Percentiles rank a stretch among this genome's conserved stretches.
Conservation (phyloP, 2,888 invertebrate genomes). For the Pocota personata region DNA sequence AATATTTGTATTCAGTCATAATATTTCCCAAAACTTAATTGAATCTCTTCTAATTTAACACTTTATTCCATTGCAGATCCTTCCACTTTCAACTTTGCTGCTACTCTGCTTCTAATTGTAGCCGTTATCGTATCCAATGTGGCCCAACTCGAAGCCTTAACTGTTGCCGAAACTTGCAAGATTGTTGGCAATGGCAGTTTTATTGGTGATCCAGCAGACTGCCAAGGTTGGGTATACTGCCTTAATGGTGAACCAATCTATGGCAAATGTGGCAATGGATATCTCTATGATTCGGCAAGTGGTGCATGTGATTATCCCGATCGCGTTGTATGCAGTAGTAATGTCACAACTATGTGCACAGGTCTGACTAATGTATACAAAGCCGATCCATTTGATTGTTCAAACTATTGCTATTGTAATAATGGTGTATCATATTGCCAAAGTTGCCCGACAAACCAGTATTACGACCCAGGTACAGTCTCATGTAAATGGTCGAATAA, state of each 20-base stretch:
- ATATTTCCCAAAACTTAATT: too few relatives aligned
- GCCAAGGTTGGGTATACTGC: conserved; percentile 78
- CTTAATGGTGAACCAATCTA: conserved; percentile 75
- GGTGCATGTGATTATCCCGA: conserved; percentile 29
- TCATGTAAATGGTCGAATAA: conserved; percentile 74
- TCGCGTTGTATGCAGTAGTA: conserved; percentile 10
- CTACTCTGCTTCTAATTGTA: background rate
- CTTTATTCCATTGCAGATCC: conserved; percentile 12
- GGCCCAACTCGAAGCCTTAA: background rate
- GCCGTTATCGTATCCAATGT: conserved; percentile 4
- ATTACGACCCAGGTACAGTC: conserved; percentile 49
- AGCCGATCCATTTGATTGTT: conserved; percentile 39
- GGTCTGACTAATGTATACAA: conserved; percentile 18
- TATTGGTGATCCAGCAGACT: conserved; percentile 79
- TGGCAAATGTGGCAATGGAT: conserved; percentile 75
- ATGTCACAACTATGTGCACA: conserved; percentile 25
- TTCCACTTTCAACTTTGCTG: background rate
- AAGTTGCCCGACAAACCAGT: conserved; percentile 14
- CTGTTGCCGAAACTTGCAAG: conserved; percentile 74
- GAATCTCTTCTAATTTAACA: background rate
- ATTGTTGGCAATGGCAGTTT: conserved; percentile 76
- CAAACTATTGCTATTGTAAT: conserved; percentile 37
- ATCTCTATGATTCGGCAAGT: conserved; percentile 75
- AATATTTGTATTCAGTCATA: too few relatives aligned
- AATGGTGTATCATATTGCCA: background rate